Conservation (phyloP, 2,888 invertebrate genomes). For the Platycnemis pennipes region DNA sequence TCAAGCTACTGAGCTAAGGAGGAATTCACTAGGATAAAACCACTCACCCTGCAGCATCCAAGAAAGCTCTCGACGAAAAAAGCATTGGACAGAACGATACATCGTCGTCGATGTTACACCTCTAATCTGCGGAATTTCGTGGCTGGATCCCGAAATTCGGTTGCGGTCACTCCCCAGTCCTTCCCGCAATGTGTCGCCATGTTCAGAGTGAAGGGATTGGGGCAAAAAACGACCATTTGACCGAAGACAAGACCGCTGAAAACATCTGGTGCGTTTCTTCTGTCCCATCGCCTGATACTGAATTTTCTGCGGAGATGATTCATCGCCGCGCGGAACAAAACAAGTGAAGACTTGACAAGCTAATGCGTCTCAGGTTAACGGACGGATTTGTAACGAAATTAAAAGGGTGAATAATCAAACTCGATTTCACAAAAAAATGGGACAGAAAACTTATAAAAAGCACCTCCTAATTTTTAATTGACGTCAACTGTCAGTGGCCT, state of each 20-base stretch:
- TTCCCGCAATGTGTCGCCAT: neutral
- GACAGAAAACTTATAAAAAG: too few relatives aligned
- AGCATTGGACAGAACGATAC: too few relatives aligned
- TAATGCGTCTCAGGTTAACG: neutral
- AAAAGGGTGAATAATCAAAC: too few relatives aligned
- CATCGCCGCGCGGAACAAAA: neutral
- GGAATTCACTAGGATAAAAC: too few relatives aligned
- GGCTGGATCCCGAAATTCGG: neutral
- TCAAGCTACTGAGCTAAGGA: too few relatives aligned
- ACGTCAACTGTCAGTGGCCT: too few relatives aligned
- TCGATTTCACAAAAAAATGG: too few relatives aligned
- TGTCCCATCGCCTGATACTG: neutral
- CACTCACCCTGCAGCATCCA: too few relatives aligned
- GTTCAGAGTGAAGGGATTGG: neutral
- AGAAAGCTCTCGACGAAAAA: too few relatives aligned
- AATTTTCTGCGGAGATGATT: neutral
- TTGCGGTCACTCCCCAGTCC: neutral
- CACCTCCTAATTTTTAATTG: too few relatives aligned
- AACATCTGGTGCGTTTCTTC: neutral
- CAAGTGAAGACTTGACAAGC: neutral
- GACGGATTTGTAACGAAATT: too few relatives aligned
- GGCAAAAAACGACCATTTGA: neutral
- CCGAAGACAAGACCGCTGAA: neutral
- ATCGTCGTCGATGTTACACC: neutral
- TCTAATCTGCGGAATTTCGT: neutral